These are phyloP conservation scores for Bostrychus sinensis DNA, from an alignment of 2,113 vertebrate genomes.

Conservation along the genomic window DNA sequence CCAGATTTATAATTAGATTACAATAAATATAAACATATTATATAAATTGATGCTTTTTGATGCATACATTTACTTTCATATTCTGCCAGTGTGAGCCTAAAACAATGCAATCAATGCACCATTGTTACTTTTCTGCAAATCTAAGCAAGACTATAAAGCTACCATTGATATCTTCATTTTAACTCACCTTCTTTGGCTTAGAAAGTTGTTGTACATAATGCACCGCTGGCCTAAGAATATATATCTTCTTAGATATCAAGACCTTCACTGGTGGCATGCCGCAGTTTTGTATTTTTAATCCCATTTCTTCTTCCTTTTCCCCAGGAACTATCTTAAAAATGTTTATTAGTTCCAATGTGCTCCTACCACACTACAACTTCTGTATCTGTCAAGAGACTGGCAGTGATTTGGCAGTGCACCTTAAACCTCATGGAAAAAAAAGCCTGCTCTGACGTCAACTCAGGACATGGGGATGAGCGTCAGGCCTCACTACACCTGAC, in stretches of 20 bases:
- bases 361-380: not conserved
- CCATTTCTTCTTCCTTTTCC: conserved; percentile 46
- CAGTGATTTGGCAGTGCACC: conserved; percentile 26
- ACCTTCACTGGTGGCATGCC: conserved; percentile 58
- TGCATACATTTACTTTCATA: not conserved
- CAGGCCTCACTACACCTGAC: conserved; percentile 23
- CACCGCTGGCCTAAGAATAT: conserved; percentile 64
- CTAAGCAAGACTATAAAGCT: not conserved
- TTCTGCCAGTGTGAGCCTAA: not conserved
- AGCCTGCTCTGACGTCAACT: conserved; percentile 57
- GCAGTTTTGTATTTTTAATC: conserved; percentile 59
- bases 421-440: conserved; percentile 61
- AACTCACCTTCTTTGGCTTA: conserved; percentile 65
- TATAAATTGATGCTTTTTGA: not conserved
- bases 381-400: conserved; percentile 23
- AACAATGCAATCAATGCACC: not conserved
- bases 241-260: conserved; percentile 71
- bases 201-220: conserved; percentile 64
- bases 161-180: not conserved
- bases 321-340: not conserved
- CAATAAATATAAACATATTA: no score
- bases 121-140: not conserved
- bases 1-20: no score
- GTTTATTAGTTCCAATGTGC: not conserved
- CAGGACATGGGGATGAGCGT: conserved; percentile 36